Base-by-base conservation (phyloP, 2,888 invertebrate genomes). In the Aphrophora alni region DNA sequence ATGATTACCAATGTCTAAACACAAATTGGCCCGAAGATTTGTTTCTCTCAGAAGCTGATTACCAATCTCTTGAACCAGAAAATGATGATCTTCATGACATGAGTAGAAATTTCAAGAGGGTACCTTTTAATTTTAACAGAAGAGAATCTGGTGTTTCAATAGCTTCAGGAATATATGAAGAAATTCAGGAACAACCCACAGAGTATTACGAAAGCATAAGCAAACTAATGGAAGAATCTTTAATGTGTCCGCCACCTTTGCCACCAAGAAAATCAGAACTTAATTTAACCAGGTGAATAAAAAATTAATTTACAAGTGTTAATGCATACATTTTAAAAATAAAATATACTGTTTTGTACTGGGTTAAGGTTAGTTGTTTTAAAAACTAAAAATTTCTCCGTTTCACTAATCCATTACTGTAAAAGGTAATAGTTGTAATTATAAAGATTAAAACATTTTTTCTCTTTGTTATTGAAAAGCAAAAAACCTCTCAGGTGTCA, bases 81-180 rank as follows among this genome's bases (percentile, higher is more conserved):
- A 44, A 24, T 51, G 44, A 26, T 26, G 70, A 21, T n/a, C n/a
- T 38, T 51, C 51, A 44, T n/a, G 27, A 28, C 27, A 38, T 74
- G 21, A 79, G 21, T 7, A 44, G 14, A 44, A 14, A 59, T 21
- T 59, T 59, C 21, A 59, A 21, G 21, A 59, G 59, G 21, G 2
- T 21, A 5, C 1, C 1, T 59, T 59, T 59, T 21, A 59, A 21
- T 14, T 59, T n/a, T 21, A 59, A 59, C 38, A 71, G 80, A 21
- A 38, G 80, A 59, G 80, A 80, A 27, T 80, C 80, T 44, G 80
- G 80, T 1, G 51, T 77, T 2, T 80, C 80, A 0, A 77, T 80
- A 17, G 80, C 84, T n/a, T 84, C 84, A 0, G 84, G 84, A 10
- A 84, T 84, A 25, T 85, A 85, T 78, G 85, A 85, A 76, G 84